Evolutionary conservation across 2,888 invertebrate species (phyloP), one percentile per base, ranked within the genome.

Genomic region (Cephus nigrinus): DNA sequence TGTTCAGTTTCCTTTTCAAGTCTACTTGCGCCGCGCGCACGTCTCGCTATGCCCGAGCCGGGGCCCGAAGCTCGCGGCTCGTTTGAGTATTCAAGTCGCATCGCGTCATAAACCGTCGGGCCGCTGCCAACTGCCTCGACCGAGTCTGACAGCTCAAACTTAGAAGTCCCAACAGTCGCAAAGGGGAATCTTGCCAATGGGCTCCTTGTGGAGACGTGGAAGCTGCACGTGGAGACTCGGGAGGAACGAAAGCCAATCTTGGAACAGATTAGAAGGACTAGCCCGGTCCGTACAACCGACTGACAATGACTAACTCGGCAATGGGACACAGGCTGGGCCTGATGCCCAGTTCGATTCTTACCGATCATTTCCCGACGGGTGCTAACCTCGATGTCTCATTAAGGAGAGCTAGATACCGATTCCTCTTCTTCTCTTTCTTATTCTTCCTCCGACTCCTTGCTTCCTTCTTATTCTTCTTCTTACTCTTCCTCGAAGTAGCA

Each of bases 71-170:
- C 73, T 75, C 84, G 89, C 89, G 89, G 89, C 88, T 79, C 89
- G 88, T 89, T 89, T 89, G 89, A 88, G 86, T 84, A 87, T 88
- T 88, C 89, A 86, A 88, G 85, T 88, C 88, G 86, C 84, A 85
- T 84, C 86, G 89, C 88, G 84, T 89, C 89, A 89, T 89, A 89
- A 89, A 89, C 89, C 86, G 88, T 88, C 87, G 86, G 84, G 86
- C 86, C 86, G 87, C 86, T 82, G 86, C 84, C 80, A 55, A 55
- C 55, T 55, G 55, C 23, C 15, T 55, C 55, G 9, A 9, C 9
- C 23, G 55, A 55, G 55, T 55, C 55, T 55, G 55, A 55, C 55
- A 55, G 55, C 9, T 23, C 55, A 55, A 55, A 55, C 55, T 55
- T 55, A 55, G 55, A 55, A 55, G 55, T 55, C 23, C 55, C 55